These are phyloP conservation scores for Melitaea athalia DNA, from an alignment of 2,888 invertebrate genomes.

Conservation along the genomic window DNA sequence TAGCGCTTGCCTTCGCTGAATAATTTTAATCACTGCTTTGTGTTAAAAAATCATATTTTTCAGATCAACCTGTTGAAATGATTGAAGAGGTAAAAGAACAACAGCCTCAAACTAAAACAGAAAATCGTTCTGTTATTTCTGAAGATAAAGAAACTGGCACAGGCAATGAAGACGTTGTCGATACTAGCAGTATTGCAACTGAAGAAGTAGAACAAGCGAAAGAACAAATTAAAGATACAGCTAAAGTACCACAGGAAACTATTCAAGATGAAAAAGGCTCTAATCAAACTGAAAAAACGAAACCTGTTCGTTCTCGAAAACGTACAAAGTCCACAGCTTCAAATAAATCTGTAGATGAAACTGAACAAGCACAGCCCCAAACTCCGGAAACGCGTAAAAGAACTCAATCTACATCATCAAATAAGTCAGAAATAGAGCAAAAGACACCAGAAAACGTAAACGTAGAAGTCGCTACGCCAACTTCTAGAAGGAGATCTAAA, in stretches of 20 bases:
- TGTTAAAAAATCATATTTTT: background rate
- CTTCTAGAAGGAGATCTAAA: conserved; percentile 54
- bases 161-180: background rate
- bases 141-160: background rate
- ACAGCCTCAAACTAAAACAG: background rate
- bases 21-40: no score
- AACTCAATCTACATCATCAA: conserved; percentile 59
- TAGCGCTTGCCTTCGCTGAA: no score
- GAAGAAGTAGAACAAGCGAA: background rate
- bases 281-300: conserved; percentile 5
- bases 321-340: conserved; percentile 44
- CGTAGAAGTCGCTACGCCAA: conserved; percentile 34
- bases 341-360: conserved; percentile 42
- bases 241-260: background rate
- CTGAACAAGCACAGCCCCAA: conserved; percentile 43
- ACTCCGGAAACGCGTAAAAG: conserved; percentile 64
- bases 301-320: conserved; percentile 19
- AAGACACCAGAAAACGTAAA: conserved; percentile 50
- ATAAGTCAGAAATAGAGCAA: conserved; percentile 53
- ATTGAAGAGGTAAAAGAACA: conserved; percentile 13
- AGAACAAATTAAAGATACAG: background rate
- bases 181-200: conserved; percentile 3
- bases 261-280: background rate
- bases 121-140: background rate
- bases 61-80: background rate